These are phyloP conservation scores for Micronycteris hirsuta DNA, from an alignment of 2,113 vertebrate genomes.

Conservation along the genomic window DNA sequence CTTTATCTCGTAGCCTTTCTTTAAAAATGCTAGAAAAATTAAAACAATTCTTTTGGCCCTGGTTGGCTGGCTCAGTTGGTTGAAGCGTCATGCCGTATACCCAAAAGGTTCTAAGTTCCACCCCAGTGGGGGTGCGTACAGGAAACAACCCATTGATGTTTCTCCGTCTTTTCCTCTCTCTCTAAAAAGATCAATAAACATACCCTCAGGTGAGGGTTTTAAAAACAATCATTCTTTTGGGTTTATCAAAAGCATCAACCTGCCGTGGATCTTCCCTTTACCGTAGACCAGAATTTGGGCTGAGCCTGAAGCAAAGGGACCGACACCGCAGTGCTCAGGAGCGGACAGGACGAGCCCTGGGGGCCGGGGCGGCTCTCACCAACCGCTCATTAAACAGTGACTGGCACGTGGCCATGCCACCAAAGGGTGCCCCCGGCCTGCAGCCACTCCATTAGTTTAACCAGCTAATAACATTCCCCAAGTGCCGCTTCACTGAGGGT, in stretches of 20 bases:
- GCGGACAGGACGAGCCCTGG: background rate
- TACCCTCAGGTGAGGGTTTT: background rate
- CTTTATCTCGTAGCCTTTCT: background rate
- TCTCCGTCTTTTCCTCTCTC: background rate
- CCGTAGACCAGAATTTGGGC: background rate
- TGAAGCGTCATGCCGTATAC: too few species aligned
- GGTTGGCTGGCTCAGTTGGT: too few species aligned
- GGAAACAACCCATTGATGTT: background rate
- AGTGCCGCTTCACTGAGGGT: background rate
- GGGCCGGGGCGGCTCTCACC: background rate
- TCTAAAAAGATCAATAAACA: background rate
- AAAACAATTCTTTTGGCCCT: too few species aligned
- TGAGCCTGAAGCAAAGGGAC: background rate
- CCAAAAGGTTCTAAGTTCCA: too few species aligned
- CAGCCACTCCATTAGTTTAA: background rate
- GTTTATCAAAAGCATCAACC: background rate
- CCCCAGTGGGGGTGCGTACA: too few species aligned
- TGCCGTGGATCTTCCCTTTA: background rate
- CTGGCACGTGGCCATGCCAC: background rate
- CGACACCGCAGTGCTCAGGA: rapidly evolving
- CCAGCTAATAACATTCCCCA: background rate
- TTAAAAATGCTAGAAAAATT: background rate
- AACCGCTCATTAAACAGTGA: background rate
- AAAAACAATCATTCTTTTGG: background rate
- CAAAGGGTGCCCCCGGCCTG: background rate